Evolutionary conservation across 2,113 vertebrate species (phyloP), one percentile per base, ranked within the genome.

Genomic region (Salminus brasiliensis): DNA sequence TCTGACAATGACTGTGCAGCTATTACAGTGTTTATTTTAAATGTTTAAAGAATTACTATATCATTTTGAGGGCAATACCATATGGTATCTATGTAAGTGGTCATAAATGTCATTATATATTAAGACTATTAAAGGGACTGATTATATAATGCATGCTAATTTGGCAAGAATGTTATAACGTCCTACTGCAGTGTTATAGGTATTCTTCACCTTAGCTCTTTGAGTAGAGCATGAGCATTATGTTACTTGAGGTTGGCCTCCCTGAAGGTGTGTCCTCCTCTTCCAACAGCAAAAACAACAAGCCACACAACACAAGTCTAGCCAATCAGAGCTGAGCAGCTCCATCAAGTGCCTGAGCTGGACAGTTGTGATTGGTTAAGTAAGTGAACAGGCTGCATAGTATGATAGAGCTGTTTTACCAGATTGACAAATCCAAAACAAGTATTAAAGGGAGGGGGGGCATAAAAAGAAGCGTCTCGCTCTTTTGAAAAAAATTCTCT

Each of bases 341-440:
- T 29, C 43, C 32, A 15, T 49, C 21, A 36, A 27, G n/a, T 41
- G 74, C 47, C 67, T 75, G 45, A 79, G 69, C 62, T 79, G 72
- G 72, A 79, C 16, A 47, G 6, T 13, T 81, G 25, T 74, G 67
- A 85, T 73, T 77, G 85, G 79, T 29, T 45, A 41, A 47, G 34
- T 3, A 18, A 65, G 36, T 53, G 5, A 76, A 75, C 3, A 68
- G 53, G 32, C 53, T 13, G 52, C 6, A 63, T 47, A 25, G 27
- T 49, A 69, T 16, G 36, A 21, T 49, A 78, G 68, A 72, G 59
- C 43, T 66, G 43, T 29, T 74, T 52, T 67, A 74, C 75, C 60
- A 47, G 76, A 82, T 76, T 47, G 5, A 78, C 21, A 63, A 73
- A 81, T 57, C 27, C 25, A 49, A 72, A 66, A 41, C 36, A 53